Percentiles rank a stretch among this genome's conserved stretches.
Evolutionary conservation across 2,113 vertebrate genomes (phyloP).

Genomic region (Hemichromis elongatus): DNA sequence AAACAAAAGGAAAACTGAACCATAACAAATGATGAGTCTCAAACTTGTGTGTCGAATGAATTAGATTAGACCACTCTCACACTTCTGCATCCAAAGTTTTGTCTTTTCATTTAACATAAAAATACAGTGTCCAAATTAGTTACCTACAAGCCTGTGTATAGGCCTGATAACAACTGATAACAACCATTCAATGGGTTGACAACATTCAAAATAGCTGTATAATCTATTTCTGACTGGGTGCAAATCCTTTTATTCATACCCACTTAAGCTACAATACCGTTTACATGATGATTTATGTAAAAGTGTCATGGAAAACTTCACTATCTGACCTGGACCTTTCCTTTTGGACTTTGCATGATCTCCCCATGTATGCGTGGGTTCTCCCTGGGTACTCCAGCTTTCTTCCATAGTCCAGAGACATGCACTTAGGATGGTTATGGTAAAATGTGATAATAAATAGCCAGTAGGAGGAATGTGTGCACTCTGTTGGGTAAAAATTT

Average conservation of each 20-base stretch:
- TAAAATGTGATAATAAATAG: neutral
- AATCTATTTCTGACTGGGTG: neutral
- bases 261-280: neutral
- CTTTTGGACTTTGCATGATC: neutral
- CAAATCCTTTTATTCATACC: neutral
- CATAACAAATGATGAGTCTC: neutral
- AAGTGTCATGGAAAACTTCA: neutral
- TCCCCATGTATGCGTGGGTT: neutral
- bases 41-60: neutral
- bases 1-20: neutral
- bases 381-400: neutral
- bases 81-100: neutral
- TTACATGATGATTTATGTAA: conserved; percentile 15
- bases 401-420: neutral
- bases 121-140: neutral
- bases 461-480: neutral
- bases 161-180: neutral
- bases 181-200: neutral
- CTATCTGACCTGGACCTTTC: neutral
- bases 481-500: neutral
- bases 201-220: neutral
- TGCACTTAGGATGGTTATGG: neutral
- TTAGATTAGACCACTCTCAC: neutral
- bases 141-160: neutral
- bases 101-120: neutral